Base-by-base conservation (phyloP, 2,888 invertebrate species). In the Drosophila monieri region DNA sequence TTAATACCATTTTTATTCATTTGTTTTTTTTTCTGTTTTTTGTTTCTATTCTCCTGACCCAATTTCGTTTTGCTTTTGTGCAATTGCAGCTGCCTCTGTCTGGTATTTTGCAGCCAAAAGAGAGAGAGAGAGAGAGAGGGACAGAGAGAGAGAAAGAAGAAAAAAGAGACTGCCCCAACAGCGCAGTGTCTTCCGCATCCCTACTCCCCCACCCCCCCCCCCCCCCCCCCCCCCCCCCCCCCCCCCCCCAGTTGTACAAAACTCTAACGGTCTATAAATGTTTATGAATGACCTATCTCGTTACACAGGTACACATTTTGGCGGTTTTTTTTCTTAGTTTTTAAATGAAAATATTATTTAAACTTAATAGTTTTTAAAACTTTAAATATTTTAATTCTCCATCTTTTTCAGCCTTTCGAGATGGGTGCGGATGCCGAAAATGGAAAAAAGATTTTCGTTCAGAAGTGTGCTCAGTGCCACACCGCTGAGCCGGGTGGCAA, bases 401-500 rank as follows among this genome's bases (percentile, higher is more conserved):
- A n/a, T 46, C 43, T 25, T 10, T 43, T 25, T 9, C 14, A 80
- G 41, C 12, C 9, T 53, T 15, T 27, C 41, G 55, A 10, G 10
- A 67, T 67, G 67, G 67, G 59, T 96, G 95, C 95, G 81, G 96
- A 99, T 93, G 94, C 94, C 90, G 98, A 97, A 90, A 99, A 98
- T 92, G 99, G 99, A 90, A 99, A 99, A 93, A 99, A 99, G 93
- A 93, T 96, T 84, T 99, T 99, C 91, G 95, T 98, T 52, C 97
- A 97, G 91, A 95, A 97, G 91, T 99, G 99, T 92, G 94, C 97
- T 9, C 99, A 99, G 92, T 99, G 99, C 91, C 99, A 99, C 92
- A 98, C 98, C 55, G 95, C 93, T 69, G 99, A 85, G 10, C 94
- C 95, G 61, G 98, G 97, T 77, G 99, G 98, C 88, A 97, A 97